Base-by-base conservation (phyloP, 53 echinoderm and acorn worm species). In the Luidia sarsii region DNA sequence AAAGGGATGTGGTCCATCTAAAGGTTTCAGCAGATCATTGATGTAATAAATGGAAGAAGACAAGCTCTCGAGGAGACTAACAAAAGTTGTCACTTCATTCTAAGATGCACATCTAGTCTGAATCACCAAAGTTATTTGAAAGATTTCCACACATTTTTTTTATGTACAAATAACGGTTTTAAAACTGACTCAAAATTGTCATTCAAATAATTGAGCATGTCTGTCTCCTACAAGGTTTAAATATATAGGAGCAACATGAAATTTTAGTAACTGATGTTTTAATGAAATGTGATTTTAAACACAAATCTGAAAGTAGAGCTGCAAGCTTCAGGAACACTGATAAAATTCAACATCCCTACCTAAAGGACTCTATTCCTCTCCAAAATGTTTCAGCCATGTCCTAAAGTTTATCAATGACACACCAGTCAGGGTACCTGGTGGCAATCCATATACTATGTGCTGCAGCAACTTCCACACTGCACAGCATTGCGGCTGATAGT, bases 401-500 rank as follows among this genome's bases (percentile, higher is more conserved):
- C 68, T 75, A 32, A 85, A 77, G 37, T 37, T 75, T 31, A 75
- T 51, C 32, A 85, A 43, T 32, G 69, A 66, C 13, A 69, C 83
- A 20, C 83, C 83, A 68, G 39, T 36, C 35, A 69, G 69, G 57
- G 68, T 23, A 54, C 67, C 82, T 30, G 82, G 75, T 4, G 75
- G 66, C 55, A 74, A 25, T 64, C 22, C 52, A 25, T 50, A 85
- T 3, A 74, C 59, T 36, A 85, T 21, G 65, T 64, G 73, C 41
- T 77, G 79, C 10, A 85, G 86, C 65, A 85, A n/a, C 51, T 85
- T 67, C 67, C 77, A 85, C 29, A 67, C 86, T 7, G 86, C 74
- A 85, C 74, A 64, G 20, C 86, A 85, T 52, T 85, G 75, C 36
- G 86, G 65, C 65, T 85, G 86, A 48, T 75, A 85, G 46, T 85